A percentile compares a stretch with the other conserved stretches of the same genome.
Conservation (phyloP, 2,113 vertebrate genomes). For the Alexandromys fortis region DNA sequence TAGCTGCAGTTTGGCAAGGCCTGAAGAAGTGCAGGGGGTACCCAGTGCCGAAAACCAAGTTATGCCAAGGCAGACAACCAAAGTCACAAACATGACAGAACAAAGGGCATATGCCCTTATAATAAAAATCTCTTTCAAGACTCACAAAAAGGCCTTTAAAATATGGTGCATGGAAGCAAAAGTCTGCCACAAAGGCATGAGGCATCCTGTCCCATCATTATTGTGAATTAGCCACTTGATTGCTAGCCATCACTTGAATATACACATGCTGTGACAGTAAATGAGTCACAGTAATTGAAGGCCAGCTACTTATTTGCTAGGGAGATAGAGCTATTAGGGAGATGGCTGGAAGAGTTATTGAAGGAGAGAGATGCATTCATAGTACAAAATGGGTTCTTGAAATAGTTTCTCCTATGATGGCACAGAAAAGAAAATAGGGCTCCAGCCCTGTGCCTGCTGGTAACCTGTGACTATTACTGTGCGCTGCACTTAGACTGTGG, state of each 20-base stretch:
- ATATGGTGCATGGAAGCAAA: constrained; percentile 33
- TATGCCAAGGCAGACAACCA: background rate
- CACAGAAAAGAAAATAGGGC: constrained; percentile 60
- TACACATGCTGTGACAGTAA: background rate
- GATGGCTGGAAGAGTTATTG: constrained; percentile 53
- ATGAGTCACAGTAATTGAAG: constrained; percentile 62
- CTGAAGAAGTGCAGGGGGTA: background rate
- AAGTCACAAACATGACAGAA: constrained; percentile 28
- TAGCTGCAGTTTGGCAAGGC: background rate
- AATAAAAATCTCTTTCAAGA: constrained; percentile 45
- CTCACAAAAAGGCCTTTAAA: constrained; percentile 33
- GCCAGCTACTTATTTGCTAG: constrained; percentile 41
- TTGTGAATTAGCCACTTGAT: constrained; percentile 64
- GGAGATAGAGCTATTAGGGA: constrained; percentile 61
- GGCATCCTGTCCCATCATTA: constrained; percentile 35
- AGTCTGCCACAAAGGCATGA: constrained; percentile 23
- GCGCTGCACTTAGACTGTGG: background rate
- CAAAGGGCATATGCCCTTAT: constrained; percentile 23
- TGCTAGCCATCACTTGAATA: constrained; percentile 29
- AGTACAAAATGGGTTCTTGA: constrained; percentile 63
- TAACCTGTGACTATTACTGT: constrained; percentile 18
- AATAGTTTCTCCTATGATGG: constrained; percentile 55
- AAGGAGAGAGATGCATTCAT: constrained; percentile 35
- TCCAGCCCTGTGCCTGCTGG: background rate
- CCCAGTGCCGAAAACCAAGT: constrained; percentile 10